Evolutionary conservation across 2,113 vertebrate genomes (phyloP).

Genomic region (Poicephalus gulielmi): DNA sequence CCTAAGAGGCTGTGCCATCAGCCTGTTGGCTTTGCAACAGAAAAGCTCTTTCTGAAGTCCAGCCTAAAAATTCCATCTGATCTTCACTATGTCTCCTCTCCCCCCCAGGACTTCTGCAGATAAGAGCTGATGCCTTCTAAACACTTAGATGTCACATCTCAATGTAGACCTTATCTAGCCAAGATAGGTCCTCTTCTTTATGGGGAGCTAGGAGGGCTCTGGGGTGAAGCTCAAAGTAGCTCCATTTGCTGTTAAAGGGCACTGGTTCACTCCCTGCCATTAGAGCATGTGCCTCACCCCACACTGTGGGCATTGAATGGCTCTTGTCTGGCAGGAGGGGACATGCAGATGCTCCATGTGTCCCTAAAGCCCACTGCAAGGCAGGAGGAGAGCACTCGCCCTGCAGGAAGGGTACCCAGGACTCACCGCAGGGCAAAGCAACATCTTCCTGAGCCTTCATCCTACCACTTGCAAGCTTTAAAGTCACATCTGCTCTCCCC

Average conservation of each 20-base stretch:
- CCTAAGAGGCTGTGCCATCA: background rate
- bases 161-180: rapidly evolving
- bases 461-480: background rate
- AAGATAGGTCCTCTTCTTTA: background rate
- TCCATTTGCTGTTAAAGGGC: rapidly evolving
- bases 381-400: background rate
- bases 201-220: rapidly evolving
- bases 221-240: background rate
- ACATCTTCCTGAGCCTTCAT: background rate
- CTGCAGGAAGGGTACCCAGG: background rate
- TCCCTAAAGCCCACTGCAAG: background rate
- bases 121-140: background rate
- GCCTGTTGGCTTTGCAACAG: background rate
- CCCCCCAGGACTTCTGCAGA: background rate
- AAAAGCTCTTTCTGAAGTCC: background rate
- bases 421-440: background rate
- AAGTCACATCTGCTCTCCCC: background rate
- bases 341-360: rapidly evolving
- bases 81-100: rapidly evolving
- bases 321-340: background rate
- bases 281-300: rapidly evolving
- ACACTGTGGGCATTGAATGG: rapidly evolving
- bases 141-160: background rate
- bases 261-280: background rate
- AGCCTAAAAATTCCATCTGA: background rate